phyloP scores from a whole-genome alignment of 2,113 vertebrate genomes.

The Mustelus asterias region DNA sequence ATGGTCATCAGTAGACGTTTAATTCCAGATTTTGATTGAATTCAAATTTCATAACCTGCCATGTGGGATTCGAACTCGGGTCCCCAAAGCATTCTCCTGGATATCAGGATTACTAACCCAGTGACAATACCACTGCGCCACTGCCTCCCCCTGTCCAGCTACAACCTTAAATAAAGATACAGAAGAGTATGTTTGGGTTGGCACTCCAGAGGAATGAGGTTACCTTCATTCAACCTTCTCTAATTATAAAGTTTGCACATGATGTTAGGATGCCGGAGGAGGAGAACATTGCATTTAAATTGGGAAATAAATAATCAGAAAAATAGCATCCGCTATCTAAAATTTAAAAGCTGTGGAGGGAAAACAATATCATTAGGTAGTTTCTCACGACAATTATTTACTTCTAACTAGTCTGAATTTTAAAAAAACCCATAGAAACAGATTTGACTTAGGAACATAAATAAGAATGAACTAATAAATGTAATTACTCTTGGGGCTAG shows the following conservation, averaged over 20 bases:
- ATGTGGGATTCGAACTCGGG: too few species aligned
- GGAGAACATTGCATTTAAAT: constrained; percentile 9
- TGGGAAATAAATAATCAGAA: constrained; percentile 31
- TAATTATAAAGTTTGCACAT: neutral
- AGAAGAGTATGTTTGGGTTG: neutral
- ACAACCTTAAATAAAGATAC: neutral
- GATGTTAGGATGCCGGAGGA: neutral
- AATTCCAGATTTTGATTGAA: too few species aligned
- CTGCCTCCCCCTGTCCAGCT: neutral
- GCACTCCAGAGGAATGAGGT: neutral
- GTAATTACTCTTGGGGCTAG: constrained; percentile 22
- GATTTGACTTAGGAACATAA: constrained; percentile 24
- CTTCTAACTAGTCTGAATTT: constrained; percentile 27
- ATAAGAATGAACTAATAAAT: constrained; percentile 32
- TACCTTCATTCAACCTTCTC: neutral
- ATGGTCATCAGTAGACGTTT: too few species aligned
- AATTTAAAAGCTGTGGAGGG: neutral
- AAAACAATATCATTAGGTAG: neutral
- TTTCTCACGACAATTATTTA: constrained; percentile 4
- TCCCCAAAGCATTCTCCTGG: too few species aligned
- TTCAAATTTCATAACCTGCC: too few species aligned
- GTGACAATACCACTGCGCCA: too few species aligned
- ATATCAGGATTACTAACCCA: too few species aligned
- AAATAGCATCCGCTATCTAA: constrained; percentile 3
- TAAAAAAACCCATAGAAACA: neutral